These are phyloP conservation scores for Sinocyclocheilus anophthalmus DNA, from an alignment of 2,113 vertebrate genomes.

Conservation along the genomic window DNA sequence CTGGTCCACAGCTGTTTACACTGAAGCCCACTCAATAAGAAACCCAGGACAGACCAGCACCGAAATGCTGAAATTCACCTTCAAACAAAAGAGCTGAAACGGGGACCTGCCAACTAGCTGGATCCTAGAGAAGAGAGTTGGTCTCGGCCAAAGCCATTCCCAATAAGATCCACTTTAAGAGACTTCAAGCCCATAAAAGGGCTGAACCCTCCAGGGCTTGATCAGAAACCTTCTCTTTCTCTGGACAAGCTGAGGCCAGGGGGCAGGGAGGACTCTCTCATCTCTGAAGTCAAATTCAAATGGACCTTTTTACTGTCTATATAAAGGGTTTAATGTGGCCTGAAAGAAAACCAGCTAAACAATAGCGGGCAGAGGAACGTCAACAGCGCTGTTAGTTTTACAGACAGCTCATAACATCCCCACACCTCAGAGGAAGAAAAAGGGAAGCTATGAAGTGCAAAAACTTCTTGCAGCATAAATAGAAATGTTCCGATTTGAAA, in stretches of 20 bases:
- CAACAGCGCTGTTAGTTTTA: conserved; percentile 73
- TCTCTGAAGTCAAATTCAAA: conserved; percentile 71
- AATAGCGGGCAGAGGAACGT: conserved; percentile 65
- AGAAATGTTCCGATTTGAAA: not conserved
- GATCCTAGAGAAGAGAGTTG: conserved; percentile 19
- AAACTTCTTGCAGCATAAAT: not conserved
- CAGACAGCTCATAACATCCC: conserved; percentile 68
- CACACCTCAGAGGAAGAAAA: conserved; percentile 9
- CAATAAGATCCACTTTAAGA: conserved; percentile 59
- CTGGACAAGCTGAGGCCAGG: conserved; percentile 40
- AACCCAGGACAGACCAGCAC: conserved; percentile 49
- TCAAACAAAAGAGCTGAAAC: conserved; percentile 38
- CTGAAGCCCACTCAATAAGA: conserved; percentile 53
- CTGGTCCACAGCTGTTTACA: conserved; percentile 76
- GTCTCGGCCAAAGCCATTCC: conserved; percentile 14
- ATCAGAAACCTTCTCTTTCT: conserved; percentile 42
- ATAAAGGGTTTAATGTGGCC: conserved; percentile 61
- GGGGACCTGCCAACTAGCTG: conserved; percentile 61
- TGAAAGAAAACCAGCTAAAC: conserved; percentile 58
- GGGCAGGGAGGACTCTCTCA: conserved; percentile 48
- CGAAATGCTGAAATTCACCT: conserved; percentile 28
- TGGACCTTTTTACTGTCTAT: conserved; percentile 69
- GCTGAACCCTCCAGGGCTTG: conserved; percentile 53
- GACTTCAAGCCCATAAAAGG: conserved; percentile 59
- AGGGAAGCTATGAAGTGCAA: not conserved